These are phyloP conservation scores for Scolopax mira DNA, from an alignment of 2,113 vertebrate genomes.

Conservation along the genomic window DNA sequence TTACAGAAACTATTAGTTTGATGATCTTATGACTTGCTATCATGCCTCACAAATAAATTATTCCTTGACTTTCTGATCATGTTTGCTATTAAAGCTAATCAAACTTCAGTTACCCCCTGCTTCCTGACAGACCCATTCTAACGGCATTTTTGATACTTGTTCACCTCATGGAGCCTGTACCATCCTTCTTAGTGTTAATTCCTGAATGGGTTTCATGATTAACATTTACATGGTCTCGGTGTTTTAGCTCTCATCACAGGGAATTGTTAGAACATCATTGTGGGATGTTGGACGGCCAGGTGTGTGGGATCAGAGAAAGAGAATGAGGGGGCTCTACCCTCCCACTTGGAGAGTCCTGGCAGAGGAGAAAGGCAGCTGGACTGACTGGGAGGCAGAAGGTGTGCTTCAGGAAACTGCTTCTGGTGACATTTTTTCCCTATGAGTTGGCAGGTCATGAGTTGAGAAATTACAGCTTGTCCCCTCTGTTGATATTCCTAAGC, in stretches of 20 bases:
- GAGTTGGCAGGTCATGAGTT: background rate
- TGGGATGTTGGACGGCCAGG: background rate
- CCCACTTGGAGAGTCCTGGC: background rate
- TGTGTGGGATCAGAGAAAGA: background rate
- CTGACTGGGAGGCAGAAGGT: background rate
- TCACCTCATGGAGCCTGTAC: background rate
- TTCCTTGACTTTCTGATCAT: background rate
- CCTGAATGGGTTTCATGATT: background rate
- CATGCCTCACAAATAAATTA: background rate
- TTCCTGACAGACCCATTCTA: background rate
- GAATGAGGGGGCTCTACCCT: fast-evolving
- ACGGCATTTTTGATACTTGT: background rate
- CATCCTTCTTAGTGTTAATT: background rate
- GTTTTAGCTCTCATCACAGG: background rate
- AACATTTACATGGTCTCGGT: background rate
- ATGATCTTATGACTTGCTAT: background rate
- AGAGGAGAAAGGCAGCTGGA: background rate
- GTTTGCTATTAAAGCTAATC: background rate
- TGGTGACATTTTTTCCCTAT: background rate
- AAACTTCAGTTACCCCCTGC: background rate
- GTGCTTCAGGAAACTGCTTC: background rate
- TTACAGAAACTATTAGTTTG: background rate
- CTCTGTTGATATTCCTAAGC: background rate
- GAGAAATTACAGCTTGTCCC: background rate
- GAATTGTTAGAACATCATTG: background rate